These are phyloP conservation scores for Pseudopipra pipra DNA, from an alignment of 2,113 vertebrate species.

Conservation along the genomic window DNA sequence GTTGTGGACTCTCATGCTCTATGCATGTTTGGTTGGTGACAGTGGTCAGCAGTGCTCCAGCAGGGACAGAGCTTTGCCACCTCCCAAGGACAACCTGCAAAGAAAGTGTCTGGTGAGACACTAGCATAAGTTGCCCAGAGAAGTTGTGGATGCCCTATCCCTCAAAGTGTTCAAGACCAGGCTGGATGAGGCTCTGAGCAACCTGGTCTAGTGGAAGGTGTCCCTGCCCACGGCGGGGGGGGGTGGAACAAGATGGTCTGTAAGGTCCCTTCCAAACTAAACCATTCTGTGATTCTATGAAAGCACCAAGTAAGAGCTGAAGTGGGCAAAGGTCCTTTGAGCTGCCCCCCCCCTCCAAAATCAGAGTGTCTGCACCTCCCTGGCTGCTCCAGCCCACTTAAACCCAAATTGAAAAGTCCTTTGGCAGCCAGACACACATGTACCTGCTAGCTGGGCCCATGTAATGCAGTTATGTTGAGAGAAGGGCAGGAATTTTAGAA, in stretches of 20 bases:
- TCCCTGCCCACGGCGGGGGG: not conserved
- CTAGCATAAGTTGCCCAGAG: not conserved
- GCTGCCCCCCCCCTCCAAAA: not conserved
- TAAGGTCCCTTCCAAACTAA: not conserved
- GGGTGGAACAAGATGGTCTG: not conserved
- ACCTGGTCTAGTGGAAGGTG: not conserved
- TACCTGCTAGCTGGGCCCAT: not conserved
- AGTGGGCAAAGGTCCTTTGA: not conserved
- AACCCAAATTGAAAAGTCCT: not conserved
- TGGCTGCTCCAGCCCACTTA: not conserved
- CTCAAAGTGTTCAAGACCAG: not conserved
- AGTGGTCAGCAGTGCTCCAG: not conserved
- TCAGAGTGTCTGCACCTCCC: not conserved
- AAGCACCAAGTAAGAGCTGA: not conserved
- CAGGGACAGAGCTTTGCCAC: not conserved
- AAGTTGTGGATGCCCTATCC: not conserved
- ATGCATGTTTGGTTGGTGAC: not conserved
- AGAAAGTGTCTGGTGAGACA: not conserved
- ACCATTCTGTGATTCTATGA: not conserved
- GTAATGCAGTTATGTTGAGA: fast-evolving
- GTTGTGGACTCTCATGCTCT: not conserved
- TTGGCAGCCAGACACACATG: not conserved
- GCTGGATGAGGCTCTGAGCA: not conserved
- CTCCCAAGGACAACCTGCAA: not conserved
- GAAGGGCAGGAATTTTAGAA: not conserved